Evolutionary conservation across 2,888 invertebrate species (phyloP).

Genomic region (Polyommatus iphigenia): DNA sequence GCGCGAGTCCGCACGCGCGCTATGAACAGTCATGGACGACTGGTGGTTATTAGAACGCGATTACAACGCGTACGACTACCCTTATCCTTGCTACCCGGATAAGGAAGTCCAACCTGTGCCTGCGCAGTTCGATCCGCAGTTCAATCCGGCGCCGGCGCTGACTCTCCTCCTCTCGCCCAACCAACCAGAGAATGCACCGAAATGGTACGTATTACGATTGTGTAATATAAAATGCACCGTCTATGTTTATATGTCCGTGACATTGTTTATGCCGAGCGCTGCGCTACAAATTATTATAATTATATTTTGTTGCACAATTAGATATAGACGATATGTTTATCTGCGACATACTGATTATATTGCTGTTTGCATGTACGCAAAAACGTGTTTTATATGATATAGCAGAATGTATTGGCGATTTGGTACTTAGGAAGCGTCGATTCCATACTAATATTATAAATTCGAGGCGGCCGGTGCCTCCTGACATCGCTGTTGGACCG

Average conservation of each 20-base stretch:
- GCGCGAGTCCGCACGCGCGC: conserved; percentile 65
- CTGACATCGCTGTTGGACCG: neutral
- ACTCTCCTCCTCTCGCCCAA: conserved; percentile 41
- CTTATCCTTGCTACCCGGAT: conserved; percentile 45
- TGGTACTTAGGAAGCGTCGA: neutral
- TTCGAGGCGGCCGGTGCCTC: neutral
- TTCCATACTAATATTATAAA: neutral
- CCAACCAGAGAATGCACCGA: conserved; percentile 36
- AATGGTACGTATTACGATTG: conserved; percentile 39
- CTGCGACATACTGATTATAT: conserved; percentile 1
- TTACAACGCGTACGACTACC: conserved; percentile 45
- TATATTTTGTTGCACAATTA: conserved; percentile 22
- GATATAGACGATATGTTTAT: conserved; percentile 15
- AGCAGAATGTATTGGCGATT: neutral
- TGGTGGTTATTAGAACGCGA: conserved; percentile 37
- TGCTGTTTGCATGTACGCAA: conserved; percentile 15
- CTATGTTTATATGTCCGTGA: conserved; percentile 3
- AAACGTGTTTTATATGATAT: conserved; percentile 3
- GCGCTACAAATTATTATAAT: conserved; percentile 10
- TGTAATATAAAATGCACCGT: neutral
- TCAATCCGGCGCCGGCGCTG: conserved; percentile 38
- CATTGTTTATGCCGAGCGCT: conserved; percentile 35
- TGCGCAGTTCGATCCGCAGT: conserved; percentile 41
- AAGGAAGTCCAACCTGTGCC: conserved; percentile 39
- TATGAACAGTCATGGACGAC: conserved; percentile 46